Evolutionary conservation across 2,113 vertebrate species (phyloP).

Genomic region (Corydoras sp.): DNA sequence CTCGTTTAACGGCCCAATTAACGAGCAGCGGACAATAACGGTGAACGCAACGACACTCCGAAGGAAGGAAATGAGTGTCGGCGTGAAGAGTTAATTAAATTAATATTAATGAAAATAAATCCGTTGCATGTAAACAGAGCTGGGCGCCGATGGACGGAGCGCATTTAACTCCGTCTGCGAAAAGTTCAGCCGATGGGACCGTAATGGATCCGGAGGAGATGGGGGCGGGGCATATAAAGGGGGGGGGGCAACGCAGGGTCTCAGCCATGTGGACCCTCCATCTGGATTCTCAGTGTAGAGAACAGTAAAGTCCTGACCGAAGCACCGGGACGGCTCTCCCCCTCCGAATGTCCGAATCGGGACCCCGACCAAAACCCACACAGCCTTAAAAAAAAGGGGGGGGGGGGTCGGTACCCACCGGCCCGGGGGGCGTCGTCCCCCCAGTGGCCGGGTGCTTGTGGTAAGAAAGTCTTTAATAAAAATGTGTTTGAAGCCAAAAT

Average conservation of each 20-base stretch:
- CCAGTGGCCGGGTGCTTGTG: constrained; percentile 53
- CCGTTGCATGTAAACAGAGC: constrained; percentile 16
- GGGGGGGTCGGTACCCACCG: constrained; percentile 46
- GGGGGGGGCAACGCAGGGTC: not conserved
- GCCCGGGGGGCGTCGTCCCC: constrained; percentile 46
- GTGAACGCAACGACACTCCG: not conserved
- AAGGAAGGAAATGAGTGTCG: not conserved
- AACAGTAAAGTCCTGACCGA: constrained; percentile 57
- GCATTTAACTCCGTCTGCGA: not conserved
- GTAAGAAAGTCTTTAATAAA: constrained; percentile 71
- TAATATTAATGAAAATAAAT: too few relatives aligned
- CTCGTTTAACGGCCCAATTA: constrained; percentile 50
- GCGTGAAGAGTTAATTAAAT: not conserved
- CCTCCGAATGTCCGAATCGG: constrained; percentile 38
- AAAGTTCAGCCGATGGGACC: not conserved
- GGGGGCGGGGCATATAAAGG: not conserved
- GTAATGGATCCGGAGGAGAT: not conserved
- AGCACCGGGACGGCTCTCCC: constrained; percentile 60
- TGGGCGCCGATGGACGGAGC: not conserved
- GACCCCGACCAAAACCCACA: not conserved
- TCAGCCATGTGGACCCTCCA: constrained; percentile 62
- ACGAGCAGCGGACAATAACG: constrained; percentile 56
- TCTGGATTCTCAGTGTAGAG: constrained; percentile 51
- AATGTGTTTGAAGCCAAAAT: constrained; percentile 72
- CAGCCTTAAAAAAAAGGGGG: constrained; percentile 43